Conservation (phyloP, 2,113 vertebrate species). For the Zootoca vivipara region DNA sequence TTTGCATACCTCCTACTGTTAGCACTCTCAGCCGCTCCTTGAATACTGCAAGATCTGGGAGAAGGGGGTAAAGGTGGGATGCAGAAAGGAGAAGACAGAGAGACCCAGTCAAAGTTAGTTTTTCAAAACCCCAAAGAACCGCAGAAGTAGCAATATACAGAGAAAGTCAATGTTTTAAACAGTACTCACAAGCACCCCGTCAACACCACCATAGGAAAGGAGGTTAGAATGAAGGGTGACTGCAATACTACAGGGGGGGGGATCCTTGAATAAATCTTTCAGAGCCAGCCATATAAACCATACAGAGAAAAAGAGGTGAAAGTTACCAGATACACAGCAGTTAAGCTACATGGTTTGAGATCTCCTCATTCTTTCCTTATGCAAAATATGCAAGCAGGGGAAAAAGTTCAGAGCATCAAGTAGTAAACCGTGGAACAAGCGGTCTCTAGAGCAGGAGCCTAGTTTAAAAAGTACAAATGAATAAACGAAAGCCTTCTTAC, state of each 20-base stretch:
- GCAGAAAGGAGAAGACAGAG: slow-evolving; percentile 75
- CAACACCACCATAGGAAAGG: slow-evolving; percentile 43
- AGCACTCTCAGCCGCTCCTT: slow-evolving; percentile 94
- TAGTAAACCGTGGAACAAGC: not conserved
- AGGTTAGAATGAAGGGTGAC: slow-evolving; percentile 54
- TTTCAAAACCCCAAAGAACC: slow-evolving; percentile 21
- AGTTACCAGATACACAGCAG: slow-evolving; percentile 33
- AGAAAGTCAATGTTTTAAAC: slow-evolving; percentile 45
- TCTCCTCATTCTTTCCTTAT: slow-evolving; percentile 1
- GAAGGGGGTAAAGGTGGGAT: slow-evolving; percentile 72
- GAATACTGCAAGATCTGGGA: slow-evolving; percentile 90
- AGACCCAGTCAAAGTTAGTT: slow-evolving; percentile 77
- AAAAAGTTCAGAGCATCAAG: not conserved
- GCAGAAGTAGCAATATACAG: slow-evolving; percentile 48
- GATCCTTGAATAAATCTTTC: slow-evolving; percentile 6
- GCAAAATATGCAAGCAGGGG: not conserved
- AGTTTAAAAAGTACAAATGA: not conserved
- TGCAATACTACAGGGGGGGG: not conserved
- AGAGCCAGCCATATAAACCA: not conserved
- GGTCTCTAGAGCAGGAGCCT: not conserved
- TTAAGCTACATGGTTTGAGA: slow-evolving; percentile 52
- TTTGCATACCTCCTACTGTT: slow-evolving; percentile 95
- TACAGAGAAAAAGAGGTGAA: not conserved
- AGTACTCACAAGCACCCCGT: slow-evolving; percentile 60
- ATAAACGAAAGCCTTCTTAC: not conserved